Conservation (phyloP, 64 coral and sea anemone species). For the Pachyseris speciosa region DNA sequence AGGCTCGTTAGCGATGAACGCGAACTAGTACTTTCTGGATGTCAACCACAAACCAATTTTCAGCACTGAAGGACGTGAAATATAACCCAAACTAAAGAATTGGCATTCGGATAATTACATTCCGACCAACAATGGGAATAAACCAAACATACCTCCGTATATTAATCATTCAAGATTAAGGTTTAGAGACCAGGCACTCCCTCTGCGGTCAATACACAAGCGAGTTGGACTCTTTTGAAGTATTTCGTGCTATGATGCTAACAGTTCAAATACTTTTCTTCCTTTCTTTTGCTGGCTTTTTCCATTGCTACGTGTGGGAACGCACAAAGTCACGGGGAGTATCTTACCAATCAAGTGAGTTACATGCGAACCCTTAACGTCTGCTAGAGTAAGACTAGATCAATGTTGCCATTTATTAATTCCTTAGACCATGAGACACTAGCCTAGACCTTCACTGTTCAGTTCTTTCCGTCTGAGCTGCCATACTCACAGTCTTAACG, state of each 20-base stretch:
- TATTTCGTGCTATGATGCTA: neutral
- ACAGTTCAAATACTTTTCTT: neutral
- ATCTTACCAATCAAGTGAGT: conserved; percentile 1
- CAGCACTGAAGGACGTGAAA: conserved; percentile 14
- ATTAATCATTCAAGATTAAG: neutral
- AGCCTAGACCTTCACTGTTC: too few relatives aligned
- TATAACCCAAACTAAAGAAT: neutral
- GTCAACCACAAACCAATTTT: neutral
- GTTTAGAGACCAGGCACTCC: neutral
- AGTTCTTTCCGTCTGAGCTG: too few relatives aligned
- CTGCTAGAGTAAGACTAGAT: too few relatives aligned
- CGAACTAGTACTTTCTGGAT: neutral
- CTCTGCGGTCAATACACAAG: neutral
- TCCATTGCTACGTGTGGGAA: conserved; percentile 21
- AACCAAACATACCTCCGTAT: neutral
- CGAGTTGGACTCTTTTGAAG: neutral
- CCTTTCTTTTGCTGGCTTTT: neutral
- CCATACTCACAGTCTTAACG: too few relatives aligned
- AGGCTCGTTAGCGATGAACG: too few relatives aligned
- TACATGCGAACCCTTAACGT: too few relatives aligned
- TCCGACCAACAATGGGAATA: neutral
- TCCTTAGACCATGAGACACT: too few relatives aligned
- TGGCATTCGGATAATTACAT: neutral
- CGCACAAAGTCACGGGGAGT: neutral
- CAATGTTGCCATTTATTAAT: too few relatives aligned